Conservation (phyloP, 1,140 invertebrate genomes). For the Lepidurus apus region DNA sequence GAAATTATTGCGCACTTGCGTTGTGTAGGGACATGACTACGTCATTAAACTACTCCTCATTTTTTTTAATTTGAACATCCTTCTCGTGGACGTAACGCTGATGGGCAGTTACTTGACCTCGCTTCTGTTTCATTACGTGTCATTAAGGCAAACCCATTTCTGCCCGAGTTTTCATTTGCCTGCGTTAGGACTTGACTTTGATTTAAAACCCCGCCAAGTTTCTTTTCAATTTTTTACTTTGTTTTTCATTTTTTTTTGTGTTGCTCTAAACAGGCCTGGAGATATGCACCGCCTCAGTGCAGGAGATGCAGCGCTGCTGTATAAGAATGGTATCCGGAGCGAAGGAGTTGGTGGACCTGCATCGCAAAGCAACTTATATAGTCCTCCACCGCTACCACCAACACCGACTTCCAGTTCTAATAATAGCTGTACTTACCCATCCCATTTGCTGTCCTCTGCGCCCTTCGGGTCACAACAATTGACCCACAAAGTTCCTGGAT, state of each 20-base stretch:
- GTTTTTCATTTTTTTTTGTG: slow-evolving; percentile 20
- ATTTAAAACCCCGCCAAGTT: not conserved
- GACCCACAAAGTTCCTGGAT: not conserved
- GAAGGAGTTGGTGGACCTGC: slow-evolving; percentile 15
- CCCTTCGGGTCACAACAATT: not conserved
- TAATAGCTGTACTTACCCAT: slow-evolving; percentile 15
- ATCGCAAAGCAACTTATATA: slow-evolving; percentile 34
- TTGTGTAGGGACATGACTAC: not conserved
- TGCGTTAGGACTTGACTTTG: not conserved
- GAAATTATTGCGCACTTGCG: not conserved
- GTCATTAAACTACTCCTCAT: not conserved
- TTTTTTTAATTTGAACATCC: not conserved
- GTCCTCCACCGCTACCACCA: slow-evolving; percentile 29
- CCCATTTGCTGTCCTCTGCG: not conserved
- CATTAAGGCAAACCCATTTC: slow-evolving; percentile 38
- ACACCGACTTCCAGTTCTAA: slow-evolving; percentile 25
- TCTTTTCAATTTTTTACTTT: slow-evolving; percentile 30
- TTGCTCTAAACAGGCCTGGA: slow-evolving; percentile 36
- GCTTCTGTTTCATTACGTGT: slow-evolving; percentile 33
- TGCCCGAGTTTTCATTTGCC: not conserved
- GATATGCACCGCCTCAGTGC: slow-evolving; percentile 37
- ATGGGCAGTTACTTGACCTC: slow-evolving; percentile 10
- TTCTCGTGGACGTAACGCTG: not conserved
- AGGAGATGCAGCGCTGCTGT: slow-evolving; percentile 36
- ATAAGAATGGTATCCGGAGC: slow-evolving; percentile 29